Conservation (phyloP, 2,113 vertebrate genomes). For the Melanostigma gelatinosum region DNA sequence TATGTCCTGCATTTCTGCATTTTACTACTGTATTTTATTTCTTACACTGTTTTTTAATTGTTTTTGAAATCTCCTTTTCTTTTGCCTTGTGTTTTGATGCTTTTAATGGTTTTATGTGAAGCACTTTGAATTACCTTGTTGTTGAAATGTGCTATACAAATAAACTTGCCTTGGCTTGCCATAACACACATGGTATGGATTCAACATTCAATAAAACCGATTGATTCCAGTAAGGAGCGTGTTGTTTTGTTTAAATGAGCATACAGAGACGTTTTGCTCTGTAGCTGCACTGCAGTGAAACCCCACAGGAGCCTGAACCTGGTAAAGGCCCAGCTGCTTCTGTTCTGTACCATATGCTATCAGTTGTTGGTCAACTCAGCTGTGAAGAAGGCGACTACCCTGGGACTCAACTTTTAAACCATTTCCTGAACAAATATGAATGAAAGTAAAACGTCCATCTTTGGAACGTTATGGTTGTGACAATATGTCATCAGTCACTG, state of each 20-base stretch:
- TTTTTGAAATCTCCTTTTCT: too few relatives aligned
- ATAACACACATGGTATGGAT: background rate
- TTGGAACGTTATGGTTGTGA: constrained; percentile 1
- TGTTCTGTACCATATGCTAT: constrained; percentile 8
- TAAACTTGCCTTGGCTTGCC: too few relatives aligned
- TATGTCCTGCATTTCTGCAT: too few relatives aligned
- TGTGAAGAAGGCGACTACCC: constrained; percentile 30
- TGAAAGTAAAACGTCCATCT: background rate
- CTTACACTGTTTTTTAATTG: too few relatives aligned
- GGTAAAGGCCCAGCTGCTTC: constrained; percentile 54
- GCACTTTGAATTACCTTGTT: too few relatives aligned
- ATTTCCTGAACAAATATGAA: constrained; percentile 26
- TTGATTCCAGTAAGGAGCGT: background rate
- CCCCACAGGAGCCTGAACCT: constrained; percentile 31
- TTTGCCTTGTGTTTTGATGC: too few relatives aligned
- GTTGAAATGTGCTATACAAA: too few relatives aligned
- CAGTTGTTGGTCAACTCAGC: constrained; percentile 32
- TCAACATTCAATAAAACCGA: background rate
- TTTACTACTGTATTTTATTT: too few relatives aligned
- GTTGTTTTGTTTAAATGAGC: constrained; percentile 28
- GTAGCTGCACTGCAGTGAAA: constrained; percentile 30
- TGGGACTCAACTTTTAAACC: constrained; percentile 15
- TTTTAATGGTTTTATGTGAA: too few relatives aligned
- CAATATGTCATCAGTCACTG: background rate
- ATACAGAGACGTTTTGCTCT: constrained; percentile 14